Percentiles rank a stretch among this genome's conserved stretches.
These are phyloP conservation scores for Glomeris maerens DNA, from an alignment of 1,140 invertebrate species.

Conservation along the genomic window DNA sequence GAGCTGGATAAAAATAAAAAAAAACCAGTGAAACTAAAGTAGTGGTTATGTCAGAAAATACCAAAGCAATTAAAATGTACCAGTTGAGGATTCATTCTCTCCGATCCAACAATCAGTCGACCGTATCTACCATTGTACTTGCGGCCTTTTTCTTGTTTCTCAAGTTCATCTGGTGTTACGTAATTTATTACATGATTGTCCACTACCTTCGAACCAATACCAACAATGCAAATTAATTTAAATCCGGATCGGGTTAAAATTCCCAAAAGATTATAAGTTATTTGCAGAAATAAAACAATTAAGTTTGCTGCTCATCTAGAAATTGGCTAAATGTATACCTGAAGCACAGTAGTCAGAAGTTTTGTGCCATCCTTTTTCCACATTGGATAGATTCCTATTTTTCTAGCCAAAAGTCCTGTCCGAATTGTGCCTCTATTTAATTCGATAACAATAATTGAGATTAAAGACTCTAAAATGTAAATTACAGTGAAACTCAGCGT, in stretches of 20 bases:
- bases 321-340: conserved; percentile 41
- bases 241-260: not conserved
- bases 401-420: conserved; percentile 74
- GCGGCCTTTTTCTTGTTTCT: conserved; percentile 30
- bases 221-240: conserved; percentile 6
- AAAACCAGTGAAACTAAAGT: conserved; percentile 5
- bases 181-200: conserved; percentile 95
- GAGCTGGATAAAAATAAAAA: conserved; percentile 37
- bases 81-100: conserved; percentile 63
- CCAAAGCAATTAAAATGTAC: conserved; percentile 26
- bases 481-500: not conserved
- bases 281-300: conserved; percentile 8
- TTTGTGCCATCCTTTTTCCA: conserved; percentile 76
- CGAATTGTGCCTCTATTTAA: conserved; percentile 38
- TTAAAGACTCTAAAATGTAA: not conserved
- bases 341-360: conserved; percentile 63
- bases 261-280: not conserved
- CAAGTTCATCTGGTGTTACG: conserved; percentile 63
- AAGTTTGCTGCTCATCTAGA: conserved; percentile 9
- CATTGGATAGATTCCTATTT: conserved; percentile 84
- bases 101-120: conserved; percentile 72
- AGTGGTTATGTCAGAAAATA: not conserved
- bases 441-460: not conserved
- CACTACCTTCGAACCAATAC: conserved; percentile 46
- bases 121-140: conserved; percentile 37